Base-by-base conservation (phyloP, 1,140 invertebrate genomes). In the Caerostris darwini region DNA sequence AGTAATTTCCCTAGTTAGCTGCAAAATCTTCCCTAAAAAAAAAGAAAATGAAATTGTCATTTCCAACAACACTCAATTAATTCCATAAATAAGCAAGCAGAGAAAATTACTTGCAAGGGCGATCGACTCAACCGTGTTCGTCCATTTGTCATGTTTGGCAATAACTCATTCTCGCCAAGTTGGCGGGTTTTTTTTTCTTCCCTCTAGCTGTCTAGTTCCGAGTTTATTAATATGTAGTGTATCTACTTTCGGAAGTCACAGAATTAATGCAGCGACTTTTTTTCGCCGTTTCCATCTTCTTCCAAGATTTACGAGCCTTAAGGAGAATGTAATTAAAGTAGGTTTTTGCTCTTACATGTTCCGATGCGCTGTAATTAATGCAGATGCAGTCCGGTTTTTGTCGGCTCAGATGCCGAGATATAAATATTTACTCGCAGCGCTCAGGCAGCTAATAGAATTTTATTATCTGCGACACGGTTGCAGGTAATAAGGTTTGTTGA, bases 171-270 rank as follows among this genome's bases (percentile, higher is more conserved):
- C 34, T 34, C 69, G 34, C 69, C 69, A 77, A 77, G 61, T 34
- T 77, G 34, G 69, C 19, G 10, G 4, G 34, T 77, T 77, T 77
- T 77, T 53, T n/a, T n/a, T 69, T 69, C n/a, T n/a, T 69, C 4
- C 17, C 17, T 71, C 12, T 19, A 19, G 19, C 69, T 77, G 19
- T 34, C 34, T 77, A 12, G 7, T 77, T 77, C 50, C 34, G 69
- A 77, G 69, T 77, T 77, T 77, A 77, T 77, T 77, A 77, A 77
- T 77, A 77, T 77, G 69, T 77, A 77, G 69, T 77, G 69, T 77
- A 53, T 53, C 69, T 77, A 77, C 69, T 77, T 77, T 34, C 19
- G 34, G 69, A 19, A 50, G 34, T 1, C 10, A 34, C 19, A 50
- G 69, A 77, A 77, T 77, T 53, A 77, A 77, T 77, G 50, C 8